These are phyloP conservation scores for Acleris emargana DNA, from an alignment of 2,888 invertebrate genomes.

Conservation along the genomic window DNA sequence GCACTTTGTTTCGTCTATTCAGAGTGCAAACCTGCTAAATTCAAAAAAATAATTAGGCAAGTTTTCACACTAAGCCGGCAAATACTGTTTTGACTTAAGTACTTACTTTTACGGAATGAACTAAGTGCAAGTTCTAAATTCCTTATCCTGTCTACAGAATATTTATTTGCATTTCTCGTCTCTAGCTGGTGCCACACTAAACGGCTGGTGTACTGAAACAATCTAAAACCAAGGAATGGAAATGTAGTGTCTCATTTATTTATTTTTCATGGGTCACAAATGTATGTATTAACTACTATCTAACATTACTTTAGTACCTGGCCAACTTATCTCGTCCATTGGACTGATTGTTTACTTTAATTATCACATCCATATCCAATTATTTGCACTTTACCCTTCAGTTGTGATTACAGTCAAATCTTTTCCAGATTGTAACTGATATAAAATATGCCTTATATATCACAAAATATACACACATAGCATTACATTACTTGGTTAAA, in stretches of 20 bases:
- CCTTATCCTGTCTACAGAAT: constrained; percentile 89
- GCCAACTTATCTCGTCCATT: constrained; percentile 83
- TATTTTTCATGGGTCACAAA: too few relatives aligned
- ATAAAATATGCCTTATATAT: neutral
- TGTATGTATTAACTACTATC: too few relatives aligned
- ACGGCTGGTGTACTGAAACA: constrained; percentile 92
- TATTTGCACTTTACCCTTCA: constrained; percentile 22
- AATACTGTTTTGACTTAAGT: too few relatives aligned
- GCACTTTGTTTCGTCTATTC: too few relatives aligned
- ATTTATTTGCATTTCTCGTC: constrained; percentile 84
- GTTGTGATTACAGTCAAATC: constrained; percentile 4
- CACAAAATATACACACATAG: too few relatives aligned
- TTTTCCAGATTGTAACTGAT: neutral
- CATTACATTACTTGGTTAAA: too few relatives aligned
- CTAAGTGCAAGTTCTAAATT: constrained; percentile 92
- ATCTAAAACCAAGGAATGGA: constrained; percentile 76
- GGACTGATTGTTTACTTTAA: constrained; percentile 81
- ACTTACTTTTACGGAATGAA: constrained; percentile 92
- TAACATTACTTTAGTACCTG: constrained; percentile 56
- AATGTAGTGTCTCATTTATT: too few relatives aligned
- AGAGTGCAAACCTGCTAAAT: too few relatives aligned
- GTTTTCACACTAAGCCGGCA: too few relatives aligned
- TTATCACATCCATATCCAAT: constrained; percentile 71
- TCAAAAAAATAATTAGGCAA: too few relatives aligned
- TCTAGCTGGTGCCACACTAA: constrained; percentile 91